Base-by-base conservation (phyloP, 2,113 vertebrate genomes). In the Cettia cetti region DNA sequence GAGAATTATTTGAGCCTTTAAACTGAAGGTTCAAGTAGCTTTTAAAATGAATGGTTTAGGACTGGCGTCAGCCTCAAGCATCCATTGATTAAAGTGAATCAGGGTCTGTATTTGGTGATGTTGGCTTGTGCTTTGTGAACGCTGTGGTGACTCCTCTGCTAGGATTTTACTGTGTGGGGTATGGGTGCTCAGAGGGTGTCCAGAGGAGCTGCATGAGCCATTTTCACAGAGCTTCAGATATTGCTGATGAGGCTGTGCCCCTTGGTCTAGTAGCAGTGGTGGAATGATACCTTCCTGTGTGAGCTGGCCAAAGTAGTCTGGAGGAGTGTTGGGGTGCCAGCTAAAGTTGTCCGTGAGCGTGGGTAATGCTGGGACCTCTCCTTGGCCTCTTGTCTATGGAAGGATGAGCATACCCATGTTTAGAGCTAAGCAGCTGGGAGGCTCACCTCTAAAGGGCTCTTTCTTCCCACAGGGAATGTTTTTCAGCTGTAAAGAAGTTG, bases 331-430 rank as follows among this genome's bases (percentile, higher is more conserved):
- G 77, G 11, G 5, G 12, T 78, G 52, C 68, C 76, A 91, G n/a
- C 44, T 68, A 35, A 65, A 33, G 45, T 27, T 64, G 15, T 49
- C 19, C 13, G 2, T 3, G 16, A n/a, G 63, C 0, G 0, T 11
- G 18, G 8, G 15, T 22, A 47, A 16, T 37, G 31, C 70, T 69
- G 49, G 9, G 13, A 61, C 28, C n/a, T 90, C 42, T 90, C 18
- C 23, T 64, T 74, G 45, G 21, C 20, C 28, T 39, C 52, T 77
- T 47, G 5, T 70, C 2, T 86, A 52, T 86, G n/a, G 35, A 57
- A 90, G 24, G 18, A 20, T 42, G 61, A 60, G 23, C 6, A 17
- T 39, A 50, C 6, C 39, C 10, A 6, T 28, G n/a, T 40, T 28
- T 76, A 37, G 45, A 66, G 31, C 37, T 65, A 86, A 81, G 80